These are phyloP conservation scores for Saccopteryx bilineata DNA, from an alignment of 2,113 vertebrate species.

Conservation along the genomic window DNA sequence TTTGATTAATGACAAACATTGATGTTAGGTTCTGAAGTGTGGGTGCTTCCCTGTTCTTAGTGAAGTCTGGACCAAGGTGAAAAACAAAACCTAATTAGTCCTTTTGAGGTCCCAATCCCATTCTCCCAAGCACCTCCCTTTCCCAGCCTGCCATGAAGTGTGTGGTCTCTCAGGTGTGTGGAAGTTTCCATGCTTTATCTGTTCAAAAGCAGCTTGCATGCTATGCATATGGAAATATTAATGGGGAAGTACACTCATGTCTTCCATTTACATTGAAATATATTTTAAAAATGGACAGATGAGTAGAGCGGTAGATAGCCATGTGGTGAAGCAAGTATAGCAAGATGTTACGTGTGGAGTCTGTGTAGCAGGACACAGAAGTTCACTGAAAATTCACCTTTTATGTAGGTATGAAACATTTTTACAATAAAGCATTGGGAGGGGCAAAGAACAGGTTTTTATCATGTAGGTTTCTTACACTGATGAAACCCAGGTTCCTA, in stretches of 20 bases:
- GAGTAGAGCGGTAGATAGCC: neutral
- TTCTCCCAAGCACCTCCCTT: neutral
- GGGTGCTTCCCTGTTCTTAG: neutral
- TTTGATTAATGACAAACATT: constrained; percentile 42
- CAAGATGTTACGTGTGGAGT: neutral
- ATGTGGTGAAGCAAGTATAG: neutral
- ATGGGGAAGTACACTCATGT: neutral
- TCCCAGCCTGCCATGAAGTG: neutral
- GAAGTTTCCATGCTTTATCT: neutral
- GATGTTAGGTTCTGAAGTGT: neutral
- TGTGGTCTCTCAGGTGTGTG: constrained; percentile 31
- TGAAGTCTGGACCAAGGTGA: neutral
- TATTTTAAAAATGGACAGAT: neutral
- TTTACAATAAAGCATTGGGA: too few species aligned
- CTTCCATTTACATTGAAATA: neutral
- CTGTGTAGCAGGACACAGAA: too few species aligned
- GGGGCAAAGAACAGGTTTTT: too few species aligned
- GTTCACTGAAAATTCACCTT: too few species aligned
- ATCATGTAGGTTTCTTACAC: too few species aligned
- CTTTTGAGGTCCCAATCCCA: constrained; percentile 55
- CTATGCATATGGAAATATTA: neutral
- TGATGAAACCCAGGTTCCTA: too few species aligned
- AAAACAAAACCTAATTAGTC: constrained; percentile 20
- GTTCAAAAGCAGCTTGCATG: neutral
- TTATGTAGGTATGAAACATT: too few species aligned